Conservation (phyloP, 2,888 invertebrate species). For the Nesidiocoris tenuis region DNA sequence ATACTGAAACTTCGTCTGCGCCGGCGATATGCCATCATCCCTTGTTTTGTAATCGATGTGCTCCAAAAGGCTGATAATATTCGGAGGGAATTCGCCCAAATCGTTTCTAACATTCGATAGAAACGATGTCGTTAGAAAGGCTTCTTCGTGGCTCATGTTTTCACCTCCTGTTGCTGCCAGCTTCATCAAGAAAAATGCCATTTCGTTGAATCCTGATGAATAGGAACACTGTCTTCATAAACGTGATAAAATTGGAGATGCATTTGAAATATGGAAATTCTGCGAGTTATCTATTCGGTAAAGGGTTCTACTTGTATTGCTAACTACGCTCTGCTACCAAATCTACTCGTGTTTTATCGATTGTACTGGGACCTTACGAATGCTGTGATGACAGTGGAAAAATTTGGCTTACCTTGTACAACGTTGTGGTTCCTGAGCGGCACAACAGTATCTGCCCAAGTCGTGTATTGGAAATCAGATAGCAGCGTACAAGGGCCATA, state of each 20-base stretch:
- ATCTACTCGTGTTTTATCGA: too few species aligned
- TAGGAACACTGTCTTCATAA: too few species aligned
- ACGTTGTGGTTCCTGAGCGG: slow-evolving; percentile 29
- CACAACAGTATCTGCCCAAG: slow-evolving; percentile 36
- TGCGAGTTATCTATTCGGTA: too few species aligned
- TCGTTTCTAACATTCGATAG: slow-evolving; percentile 43
- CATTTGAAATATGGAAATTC: too few species aligned
- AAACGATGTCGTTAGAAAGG: slow-evolving; percentile 34
- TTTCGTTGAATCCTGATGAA: slow-evolving; percentile 35
- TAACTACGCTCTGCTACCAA: too few species aligned
- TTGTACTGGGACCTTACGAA: too few species aligned
- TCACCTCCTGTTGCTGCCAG: slow-evolving; percentile 39
- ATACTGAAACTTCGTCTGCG: background rate
- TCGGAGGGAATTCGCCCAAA: slow-evolving; percentile 42
- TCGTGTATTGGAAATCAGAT: slow-evolving; percentile 35
- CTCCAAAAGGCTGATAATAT: slow-evolving; percentile 41
- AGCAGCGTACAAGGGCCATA: slow-evolving; percentile 21
- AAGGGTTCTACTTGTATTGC: too few species aligned
- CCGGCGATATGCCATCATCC: slow-evolving; percentile 9
- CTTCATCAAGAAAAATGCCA: slow-evolving; percentile 25
- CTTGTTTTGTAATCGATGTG: slow-evolving; percentile 33
- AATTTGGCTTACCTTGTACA: slow-evolving; percentile 19
- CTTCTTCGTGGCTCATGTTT: slow-evolving; percentile 35
- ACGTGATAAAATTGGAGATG: too few species aligned
- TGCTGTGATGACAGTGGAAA: too few species aligned